A percentile compares a stretch with the other conserved stretches of the same genome.
Conservation (phyloP, 2,888 invertebrate species). For the Thysanoteuthis rhombus region DNA sequence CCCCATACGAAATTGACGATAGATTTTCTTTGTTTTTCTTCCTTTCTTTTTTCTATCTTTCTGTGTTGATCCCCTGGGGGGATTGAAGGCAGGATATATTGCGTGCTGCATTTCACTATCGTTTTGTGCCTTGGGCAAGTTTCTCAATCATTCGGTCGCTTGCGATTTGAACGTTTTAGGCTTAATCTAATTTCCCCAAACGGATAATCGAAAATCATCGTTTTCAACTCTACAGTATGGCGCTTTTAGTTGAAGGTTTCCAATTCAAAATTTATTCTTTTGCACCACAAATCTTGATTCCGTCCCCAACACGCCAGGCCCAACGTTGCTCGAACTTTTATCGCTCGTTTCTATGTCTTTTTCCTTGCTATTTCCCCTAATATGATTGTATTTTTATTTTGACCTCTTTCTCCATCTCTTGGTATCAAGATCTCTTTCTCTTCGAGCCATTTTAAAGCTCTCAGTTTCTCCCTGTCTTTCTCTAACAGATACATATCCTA, state of each 20-base stretch:
- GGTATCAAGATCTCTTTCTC: too few species aligned
- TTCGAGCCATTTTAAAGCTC: too few species aligned
- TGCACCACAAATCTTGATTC: not conserved
- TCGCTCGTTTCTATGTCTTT: not conserved
- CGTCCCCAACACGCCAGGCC: not conserved
- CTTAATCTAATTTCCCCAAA: not conserved
- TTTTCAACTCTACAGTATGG: not conserved
- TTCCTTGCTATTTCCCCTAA: not conserved
- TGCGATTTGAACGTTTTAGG: conserved; percentile 12
- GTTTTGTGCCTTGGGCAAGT: not conserved
- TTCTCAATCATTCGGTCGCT: not conserved
- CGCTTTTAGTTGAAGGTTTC: not conserved
- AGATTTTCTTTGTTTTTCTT: not conserved
- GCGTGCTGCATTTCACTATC: not conserved
- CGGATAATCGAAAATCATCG: not conserved
- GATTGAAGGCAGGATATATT: not conserved
- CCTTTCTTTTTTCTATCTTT: too few species aligned
- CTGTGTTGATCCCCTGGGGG: not conserved
- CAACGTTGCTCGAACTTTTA: not conserved
- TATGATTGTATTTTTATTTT: not conserved
- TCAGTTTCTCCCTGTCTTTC: too few species aligned
- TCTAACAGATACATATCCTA: too few species aligned
- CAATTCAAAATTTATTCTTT: not conserved
- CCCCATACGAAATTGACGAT: too few species aligned
- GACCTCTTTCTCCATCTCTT: not conserved